These are phyloP conservation scores for Troilus luridus DNA, from an alignment of 2,888 invertebrate genomes.

Conservation along the genomic window DNA sequence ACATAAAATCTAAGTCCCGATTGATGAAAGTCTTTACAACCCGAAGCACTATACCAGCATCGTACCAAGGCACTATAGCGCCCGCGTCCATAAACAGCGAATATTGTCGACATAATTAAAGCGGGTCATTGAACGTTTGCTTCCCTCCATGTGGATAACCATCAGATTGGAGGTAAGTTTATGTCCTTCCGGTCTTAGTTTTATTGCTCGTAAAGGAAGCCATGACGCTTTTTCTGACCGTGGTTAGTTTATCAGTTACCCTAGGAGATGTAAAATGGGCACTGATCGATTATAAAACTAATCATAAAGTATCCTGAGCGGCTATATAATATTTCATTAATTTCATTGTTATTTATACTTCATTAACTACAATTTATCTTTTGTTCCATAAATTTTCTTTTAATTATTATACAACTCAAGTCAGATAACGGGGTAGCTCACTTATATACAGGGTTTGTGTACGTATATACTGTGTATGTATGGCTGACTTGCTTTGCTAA, in stretches of 20 bases:
- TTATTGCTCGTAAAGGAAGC: neutral
- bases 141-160: constrained; percentile 23
- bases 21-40: constrained; percentile 23
- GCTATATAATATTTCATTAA: neutral
- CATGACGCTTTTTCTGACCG: neutral
- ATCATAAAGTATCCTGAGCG: neutral
- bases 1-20: constrained; percentile 24
- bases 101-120: constrained; percentile 38
- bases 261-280: neutral
- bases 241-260: neutral
- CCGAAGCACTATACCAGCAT: neutral
- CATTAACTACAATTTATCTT: too few relatives aligned
- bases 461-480: too few relatives aligned
- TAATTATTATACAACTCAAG: too few relatives aligned
- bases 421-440: too few relatives aligned
- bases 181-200: neutral
- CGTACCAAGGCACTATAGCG: neutral
- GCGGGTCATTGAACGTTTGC: constrained; percentile 7
- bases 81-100: neutral
- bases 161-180: constrained; percentile 7
- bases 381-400: too few relatives aligned
- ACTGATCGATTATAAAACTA: neutral
- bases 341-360: too few relatives aligned
- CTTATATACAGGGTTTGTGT: too few relatives aligned
- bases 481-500: too few relatives aligned